Evolutionary conservation across 2,113 vertebrate genomes (phyloP), one percentile per base, ranked within the genome.

Genomic region (Xyrauchen texanus): DNA sequence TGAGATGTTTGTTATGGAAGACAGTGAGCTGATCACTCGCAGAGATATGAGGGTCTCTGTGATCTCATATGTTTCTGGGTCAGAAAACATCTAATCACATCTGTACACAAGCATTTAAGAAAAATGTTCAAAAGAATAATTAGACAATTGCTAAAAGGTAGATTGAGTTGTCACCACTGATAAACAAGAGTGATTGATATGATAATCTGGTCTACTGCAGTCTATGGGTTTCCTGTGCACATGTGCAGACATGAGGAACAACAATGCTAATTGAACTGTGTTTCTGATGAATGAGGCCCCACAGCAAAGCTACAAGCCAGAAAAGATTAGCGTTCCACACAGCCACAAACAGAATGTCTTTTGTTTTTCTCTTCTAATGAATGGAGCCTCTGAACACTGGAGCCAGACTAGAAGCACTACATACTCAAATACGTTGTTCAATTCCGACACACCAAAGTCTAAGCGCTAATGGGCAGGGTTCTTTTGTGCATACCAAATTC

Each of bases 291-390:
- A 80, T 51, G 76, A 85, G 81, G 87, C 84, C 87, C 85, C 85
- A 85, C 82, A 86, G 83, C 81, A 81, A 87, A 90, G 87, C 85
- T 87, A 90, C 91, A 89, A 91, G 92, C 91, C 92, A 92, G 88
- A 92, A 93, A 88, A 92, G 91, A 93, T 94, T 93, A 94, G 84
- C 55, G 82, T 92, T 89, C 89, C 73, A 86, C 88, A 77, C 86
- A 77, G 77, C 79, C 68, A 84, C 68, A 86, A 91, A 93, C 92
- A 94, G 86, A 92, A 90, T 88, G 85, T 86, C 89, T 90, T 92
- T 93, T 93, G 92, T 93, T 90, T 89, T 81, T 81, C 75, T 78
- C n/a, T 82, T 81, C 85, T 91, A 91, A 92, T 91, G 88, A 91
- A 90, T 87, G 87, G 83, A 85, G 76, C 74, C 81, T 57, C 78